phyloP scores from a whole-genome alignment of 2,888 invertebrate species.

The Cheilosia scutellata region DNA sequence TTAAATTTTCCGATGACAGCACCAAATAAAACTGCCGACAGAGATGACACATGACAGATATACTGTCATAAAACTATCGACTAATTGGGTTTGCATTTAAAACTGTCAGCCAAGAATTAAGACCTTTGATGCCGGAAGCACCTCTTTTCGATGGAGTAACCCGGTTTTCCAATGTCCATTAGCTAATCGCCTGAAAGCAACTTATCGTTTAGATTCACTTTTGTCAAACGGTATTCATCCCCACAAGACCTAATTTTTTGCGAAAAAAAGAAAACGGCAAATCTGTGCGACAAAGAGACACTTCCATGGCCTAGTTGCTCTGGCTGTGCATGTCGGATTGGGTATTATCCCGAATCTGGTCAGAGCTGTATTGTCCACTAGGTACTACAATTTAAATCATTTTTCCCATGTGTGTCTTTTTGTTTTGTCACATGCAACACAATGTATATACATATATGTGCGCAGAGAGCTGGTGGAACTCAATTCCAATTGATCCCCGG shows the following conservation, averaged over 20 bases:
- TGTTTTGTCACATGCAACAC: constrained; percentile 34
- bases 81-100: constrained; percentile 14
- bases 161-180: constrained; percentile 12
- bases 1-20: constrained; percentile 31
- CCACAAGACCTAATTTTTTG: constrained; percentile 32
- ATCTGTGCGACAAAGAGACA: constrained; percentile 18
- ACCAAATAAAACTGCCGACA: constrained; percentile 23
- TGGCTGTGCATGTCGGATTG: constrained; percentile 53
- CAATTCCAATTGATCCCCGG: constrained; percentile 61
- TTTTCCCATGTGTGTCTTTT: constrained; percentile 42
- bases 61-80: not conserved
- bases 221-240: constrained; percentile 6
- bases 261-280: not conserved
- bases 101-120: not conserved
- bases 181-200: constrained; percentile 30
- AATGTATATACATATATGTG: too few species aligned
- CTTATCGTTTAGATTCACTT: constrained; percentile 4
- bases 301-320: constrained; percentile 33
- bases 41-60: constrained; percentile 16
- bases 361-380: constrained; percentile 50
- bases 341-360: constrained; percentile 37
- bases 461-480: constrained; percentile 22
- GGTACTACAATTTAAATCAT: constrained; percentile 44
- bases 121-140: not conserved
- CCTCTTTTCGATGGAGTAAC: not conserved